phyloP scores from a whole-genome alignment of 2,797 vertebrate species.

The Periophthalmus magnuspinnatus region DNA sequence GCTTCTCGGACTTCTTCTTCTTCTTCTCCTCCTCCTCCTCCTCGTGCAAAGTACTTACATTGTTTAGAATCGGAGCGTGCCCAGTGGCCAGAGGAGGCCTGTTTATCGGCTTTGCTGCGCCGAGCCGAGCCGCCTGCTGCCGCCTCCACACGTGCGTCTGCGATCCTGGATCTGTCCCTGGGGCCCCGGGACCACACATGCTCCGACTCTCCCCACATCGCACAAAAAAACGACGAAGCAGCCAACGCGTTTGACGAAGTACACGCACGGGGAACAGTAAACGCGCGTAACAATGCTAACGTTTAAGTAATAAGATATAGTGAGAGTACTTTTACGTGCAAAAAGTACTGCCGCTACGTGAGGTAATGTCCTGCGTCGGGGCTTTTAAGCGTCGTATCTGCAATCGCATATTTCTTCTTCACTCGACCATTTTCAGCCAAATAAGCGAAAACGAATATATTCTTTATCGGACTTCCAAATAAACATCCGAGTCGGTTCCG shows the following conservation, averaged over 20 bases:
- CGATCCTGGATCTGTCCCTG: slow-evolving; percentile 78
- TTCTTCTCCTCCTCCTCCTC: slow-evolving; percentile 27
- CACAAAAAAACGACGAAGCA: slow-evolving; percentile 23
- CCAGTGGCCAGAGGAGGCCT: slow-evolving; percentile 70
- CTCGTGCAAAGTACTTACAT: slow-evolving; percentile 41
- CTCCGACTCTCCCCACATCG: slow-evolving; percentile 54
- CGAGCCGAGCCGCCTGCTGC: slow-evolving; percentile 70
- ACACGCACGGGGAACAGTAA: slow-evolving; percentile 8
- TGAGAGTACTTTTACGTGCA: slow-evolving; percentile 27
- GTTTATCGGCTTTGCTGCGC: slow-evolving; percentile 76
- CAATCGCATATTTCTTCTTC: slow-evolving; percentile 39
- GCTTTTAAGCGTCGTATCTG: slow-evolving; percentile 50
- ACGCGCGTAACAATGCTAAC: neutral
- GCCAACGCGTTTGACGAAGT: slow-evolving; percentile 22
- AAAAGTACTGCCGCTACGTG: slow-evolving; percentile 50
- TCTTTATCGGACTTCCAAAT: slow-evolving; percentile 28
- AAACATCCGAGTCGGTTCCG: slow-evolving; percentile 18
- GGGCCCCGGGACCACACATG: slow-evolving; percentile 82
- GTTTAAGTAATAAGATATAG: neutral
- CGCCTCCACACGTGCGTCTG: slow-evolving; percentile 79
- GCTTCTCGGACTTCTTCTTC: no score
- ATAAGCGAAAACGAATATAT: slow-evolving; percentile 33
- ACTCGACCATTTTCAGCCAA: slow-evolving; percentile 35
- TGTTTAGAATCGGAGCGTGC: slow-evolving; percentile 67
- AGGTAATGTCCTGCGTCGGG: slow-evolving; percentile 61